Conservation (phyloP, 2,113 vertebrate genomes). For the Protobothrops mucrosquamatus region DNA sequence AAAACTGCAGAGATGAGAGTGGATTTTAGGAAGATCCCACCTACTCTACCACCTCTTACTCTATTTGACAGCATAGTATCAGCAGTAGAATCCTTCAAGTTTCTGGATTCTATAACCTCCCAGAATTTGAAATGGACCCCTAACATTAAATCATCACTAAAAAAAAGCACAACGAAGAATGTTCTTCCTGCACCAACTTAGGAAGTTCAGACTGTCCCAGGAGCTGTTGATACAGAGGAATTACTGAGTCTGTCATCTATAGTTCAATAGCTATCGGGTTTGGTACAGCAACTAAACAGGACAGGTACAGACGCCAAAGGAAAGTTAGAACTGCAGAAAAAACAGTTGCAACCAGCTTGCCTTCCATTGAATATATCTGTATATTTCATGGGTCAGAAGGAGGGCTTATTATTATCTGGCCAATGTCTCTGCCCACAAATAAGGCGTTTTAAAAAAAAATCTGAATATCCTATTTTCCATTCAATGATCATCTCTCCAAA, state of each 20-base stretch:
- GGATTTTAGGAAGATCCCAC: neutral
- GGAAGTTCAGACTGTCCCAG: neutral
- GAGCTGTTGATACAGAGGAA: neutral
- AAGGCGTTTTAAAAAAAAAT: neutral
- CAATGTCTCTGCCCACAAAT: neutral
- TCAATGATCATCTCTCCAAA: neutral
- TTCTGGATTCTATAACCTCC: neutral
- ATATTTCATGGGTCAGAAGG: neutral
- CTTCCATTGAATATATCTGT: neutral
- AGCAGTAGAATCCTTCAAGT: neutral
- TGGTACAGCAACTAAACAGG: neutral
- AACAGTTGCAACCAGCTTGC: neutral
- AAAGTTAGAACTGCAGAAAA: neutral
- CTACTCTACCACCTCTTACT: neutral
- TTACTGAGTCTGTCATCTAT: neutral
- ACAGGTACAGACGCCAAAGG: neutral
- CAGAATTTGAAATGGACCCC: neutral
- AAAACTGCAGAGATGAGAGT: neutral
- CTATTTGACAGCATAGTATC: neutral
- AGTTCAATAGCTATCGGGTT: neutral
- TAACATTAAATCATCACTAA: neutral
- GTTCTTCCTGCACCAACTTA: neutral
- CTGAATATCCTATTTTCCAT: neutral
- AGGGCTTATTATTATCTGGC: neutral
- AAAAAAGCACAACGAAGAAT: neutral